A percentile compares a stretch with the other conserved stretches of the same genome.
phyloP scores from a whole-genome alignment of 1,140 invertebrate genomes.

The fruit fly (Drosophila melanogaster) region Release_6_plus_ISO1_MT NT_033779.5:2594001-2594500 shows the following conservation, averaged over 20 bases:
- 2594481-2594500: slow-evolving; percentile 15
- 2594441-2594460: neutral
- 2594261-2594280: too few species aligned
- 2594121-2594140: neutral
- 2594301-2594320: too few species aligned
- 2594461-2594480: slow-evolving; percentile 9
- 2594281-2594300: too few species aligned
- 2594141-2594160: neutral
- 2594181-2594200: slow-evolving; percentile 1
- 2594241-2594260: too few species aligned
- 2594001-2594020: slow-evolving; percentile 16
- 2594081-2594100: slow-evolving; percentile 30
- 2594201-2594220: too few species aligned
- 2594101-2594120: slow-evolving; percentile 26
- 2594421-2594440: neutral
- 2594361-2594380: too few species aligned
- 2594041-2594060: slow-evolving; percentile 38
- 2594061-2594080: slow-evolving; percentile 11
- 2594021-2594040: slow-evolving; percentile 73
- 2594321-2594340: too few species aligned
- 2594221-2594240: too few species aligned
- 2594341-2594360: neutral
- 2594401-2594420: neutral
- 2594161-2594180: slow-evolving; percentile 1
- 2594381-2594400: neutral